These are phyloP conservation scores for Lochmaea crataegi DNA, from an alignment of 2,888 invertebrate species.

Conservation along the genomic window DNA sequence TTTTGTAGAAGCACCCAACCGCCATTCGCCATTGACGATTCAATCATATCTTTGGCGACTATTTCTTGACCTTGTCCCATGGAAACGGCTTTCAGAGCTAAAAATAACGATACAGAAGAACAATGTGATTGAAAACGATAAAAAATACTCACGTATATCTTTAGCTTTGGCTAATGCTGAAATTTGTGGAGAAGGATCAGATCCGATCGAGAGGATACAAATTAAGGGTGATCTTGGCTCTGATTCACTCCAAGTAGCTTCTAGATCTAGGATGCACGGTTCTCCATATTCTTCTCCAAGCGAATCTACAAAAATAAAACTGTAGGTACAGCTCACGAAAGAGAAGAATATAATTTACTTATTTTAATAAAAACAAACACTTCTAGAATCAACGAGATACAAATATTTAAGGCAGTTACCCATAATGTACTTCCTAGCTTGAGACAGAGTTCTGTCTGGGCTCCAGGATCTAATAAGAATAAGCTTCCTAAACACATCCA, in stretches of 20 bases:
- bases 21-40: slow-evolving; percentile 69
- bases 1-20: slow-evolving; percentile 97
- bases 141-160: slow-evolving; percentile 77
- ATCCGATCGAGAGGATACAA: slow-evolving; percentile 93
- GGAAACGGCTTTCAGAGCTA: slow-evolving; percentile 86
- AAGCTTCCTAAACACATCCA: slow-evolving; percentile 89
- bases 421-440: slow-evolving; percentile 90
- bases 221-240: slow-evolving; percentile 89
- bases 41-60: slow-evolving; percentile 64
- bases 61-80: slow-evolving; percentile 98
- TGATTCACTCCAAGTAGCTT: slow-evolving; percentile 90
- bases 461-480: slow-evolving; percentile 93
- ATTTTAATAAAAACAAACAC: too few species aligned
- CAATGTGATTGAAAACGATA: neutral
- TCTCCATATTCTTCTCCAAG: slow-evolving; percentile 90
- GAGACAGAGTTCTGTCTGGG: slow-evolving; percentile 93
- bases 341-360: too few species aligned
- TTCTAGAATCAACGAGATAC: too few species aligned
- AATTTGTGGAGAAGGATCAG: slow-evolving; percentile 97
- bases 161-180: slow-evolving; percentile 86
- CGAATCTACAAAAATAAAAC: slow-evolving; percentile 70
- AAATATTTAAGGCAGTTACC: slow-evolving; percentile 65
- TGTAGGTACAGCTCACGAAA: too few species aligned
- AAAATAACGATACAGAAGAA: slow-evolving; percentile 30
- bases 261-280: slow-evolving; percentile 91